These are phyloP conservation scores for Umimayanthus kanabou DNA, from an alignment of 92 coral and sea anemone species.

Conservation along the genomic window DNA sequence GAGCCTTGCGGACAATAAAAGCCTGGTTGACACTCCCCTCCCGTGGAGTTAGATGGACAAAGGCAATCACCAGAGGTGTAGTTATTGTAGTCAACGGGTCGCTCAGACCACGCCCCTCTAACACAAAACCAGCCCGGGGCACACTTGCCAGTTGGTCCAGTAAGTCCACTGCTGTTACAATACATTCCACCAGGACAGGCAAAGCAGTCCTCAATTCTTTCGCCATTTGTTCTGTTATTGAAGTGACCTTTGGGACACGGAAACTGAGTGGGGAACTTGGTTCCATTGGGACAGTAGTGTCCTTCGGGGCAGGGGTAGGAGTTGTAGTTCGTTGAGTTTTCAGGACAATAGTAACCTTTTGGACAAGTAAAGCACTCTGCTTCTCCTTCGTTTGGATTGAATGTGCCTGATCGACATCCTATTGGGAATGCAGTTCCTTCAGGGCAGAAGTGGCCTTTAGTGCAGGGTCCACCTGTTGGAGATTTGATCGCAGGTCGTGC, in stretches of 20 bases:
- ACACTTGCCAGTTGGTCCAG: slow-evolving; percentile 83
- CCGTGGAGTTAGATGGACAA: slow-evolving; percentile 91
- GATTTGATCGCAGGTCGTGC: slow-evolving; percentile 79
- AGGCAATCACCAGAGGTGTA: slow-evolving; percentile 95
- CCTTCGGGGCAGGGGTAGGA: slow-evolving; percentile 87
- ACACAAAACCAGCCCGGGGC: slow-evolving; percentile 93
- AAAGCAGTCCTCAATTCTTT: slow-evolving; percentile 70
- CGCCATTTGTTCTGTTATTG: slow-evolving; percentile 77
- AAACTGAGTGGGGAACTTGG: slow-evolving; percentile 64
- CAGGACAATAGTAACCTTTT: slow-evolving; percentile 89
- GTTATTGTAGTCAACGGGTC: slow-evolving; percentile 88
- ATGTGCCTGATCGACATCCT: slow-evolving; percentile 88
- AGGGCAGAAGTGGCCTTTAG: slow-evolving; percentile 88
- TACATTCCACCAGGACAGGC: slow-evolving; percentile 92
- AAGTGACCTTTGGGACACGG: slow-evolving; percentile 92
- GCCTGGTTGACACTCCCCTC: slow-evolving; percentile 97
- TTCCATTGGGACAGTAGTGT: slow-evolving; percentile 94
- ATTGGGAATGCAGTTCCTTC: slow-evolving; percentile 85
- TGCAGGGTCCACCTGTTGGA: slow-evolving; percentile 90
- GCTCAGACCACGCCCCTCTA: slow-evolving; percentile 81
- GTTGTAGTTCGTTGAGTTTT: slow-evolving; percentile 70
- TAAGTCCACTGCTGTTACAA: slow-evolving; percentile 79
- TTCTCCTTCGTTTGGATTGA: slow-evolving; percentile 92
- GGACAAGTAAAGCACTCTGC: slow-evolving; percentile 87
- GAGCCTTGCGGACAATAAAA: slow-evolving; percentile 92